Conservation (phyloP, 2,888 invertebrate species). For the Onthophagus sagittarius region DNA sequence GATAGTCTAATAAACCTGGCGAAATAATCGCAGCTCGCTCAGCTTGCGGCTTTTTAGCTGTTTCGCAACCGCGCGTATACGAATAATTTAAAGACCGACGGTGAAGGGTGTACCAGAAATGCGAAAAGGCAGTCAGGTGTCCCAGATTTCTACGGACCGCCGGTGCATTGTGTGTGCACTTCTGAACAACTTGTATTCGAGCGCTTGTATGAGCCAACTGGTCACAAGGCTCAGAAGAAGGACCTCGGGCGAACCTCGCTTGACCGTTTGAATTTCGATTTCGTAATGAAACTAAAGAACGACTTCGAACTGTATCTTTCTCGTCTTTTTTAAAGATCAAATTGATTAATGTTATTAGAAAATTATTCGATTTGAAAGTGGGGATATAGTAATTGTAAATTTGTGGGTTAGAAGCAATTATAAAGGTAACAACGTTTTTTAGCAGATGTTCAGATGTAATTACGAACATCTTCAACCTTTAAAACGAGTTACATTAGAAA, state of each 20-base stretch:
- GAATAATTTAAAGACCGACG: neutral
- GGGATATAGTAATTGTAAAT: too few relatives aligned
- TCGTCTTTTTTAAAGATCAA: neutral
- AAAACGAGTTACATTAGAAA: neutral
- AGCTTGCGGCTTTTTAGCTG: neutral
- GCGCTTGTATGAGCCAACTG: neutral
- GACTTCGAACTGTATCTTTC: neutral
- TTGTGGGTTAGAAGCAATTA: too few relatives aligned
- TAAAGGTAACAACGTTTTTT: too few relatives aligned
- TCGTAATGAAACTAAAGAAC: neutral
- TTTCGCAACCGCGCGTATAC: neutral
- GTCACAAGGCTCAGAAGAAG: neutral
- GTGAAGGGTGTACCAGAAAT: neutral
- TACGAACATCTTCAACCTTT: neutral
- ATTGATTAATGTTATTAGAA: neutral
- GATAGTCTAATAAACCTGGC: neutral
- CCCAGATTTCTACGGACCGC: neutral
- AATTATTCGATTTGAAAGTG: neutral
- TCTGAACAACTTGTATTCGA: neutral
- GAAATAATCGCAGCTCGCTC: neutral
- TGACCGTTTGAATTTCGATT: neutral
- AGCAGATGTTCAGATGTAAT: neutral
- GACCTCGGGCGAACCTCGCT: neutral
- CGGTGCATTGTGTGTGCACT: neutral
- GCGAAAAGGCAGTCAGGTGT: neutral